A percentile compares a stretch with the other conserved stretches of the same genome.
These are phyloP conservation scores for Patella pellucida DNA, from an alignment of 2,888 invertebrate genomes.

Conservation along the genomic window DNA sequence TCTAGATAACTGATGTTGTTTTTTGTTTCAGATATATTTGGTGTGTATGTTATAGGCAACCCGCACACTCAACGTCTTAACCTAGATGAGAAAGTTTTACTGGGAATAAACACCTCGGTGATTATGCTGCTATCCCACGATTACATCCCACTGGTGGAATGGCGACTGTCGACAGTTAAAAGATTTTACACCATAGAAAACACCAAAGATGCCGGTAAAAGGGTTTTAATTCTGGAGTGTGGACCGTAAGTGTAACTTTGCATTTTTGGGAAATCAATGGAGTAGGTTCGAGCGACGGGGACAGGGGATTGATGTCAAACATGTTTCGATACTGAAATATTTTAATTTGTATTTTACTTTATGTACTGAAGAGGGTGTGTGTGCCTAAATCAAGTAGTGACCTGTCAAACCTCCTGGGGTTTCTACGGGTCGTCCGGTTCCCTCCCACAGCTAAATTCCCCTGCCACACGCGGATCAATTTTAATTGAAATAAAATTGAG, in stretches of 20 bases:
- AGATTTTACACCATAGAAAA: conserved; percentile 49
- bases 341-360: too few species aligned
- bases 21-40: conserved; percentile 43
- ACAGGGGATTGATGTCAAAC: too few species aligned
- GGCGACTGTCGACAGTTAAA: conserved; percentile 51
- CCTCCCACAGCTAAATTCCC: too few species aligned
- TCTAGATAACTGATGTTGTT: conserved; percentile 37
- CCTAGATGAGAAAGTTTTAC: conserved; percentile 34
- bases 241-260: conserved; percentile 49
- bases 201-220: conserved; percentile 30
- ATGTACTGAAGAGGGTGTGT: too few species aligned
- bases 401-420: neutral
- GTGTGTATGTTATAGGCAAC: conserved; percentile 44
- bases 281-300: too few species aligned
- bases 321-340: too few species aligned
- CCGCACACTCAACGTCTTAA: conserved; percentile 40
- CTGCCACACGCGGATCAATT: too few species aligned
- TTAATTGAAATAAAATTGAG: too few species aligned
- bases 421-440: too few species aligned
- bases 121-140: neutral
- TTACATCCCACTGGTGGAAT: conserved; percentile 33
- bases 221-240: conserved; percentile 51
- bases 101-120: neutral
- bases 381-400: too few species aligned
- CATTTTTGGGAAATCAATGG: too few species aligned